A percentile compares a stretch with the other conserved stretches of the same genome.
Conservation (phyloP, 2,888 invertebrate species). For the Artemia sinica region DNA sequence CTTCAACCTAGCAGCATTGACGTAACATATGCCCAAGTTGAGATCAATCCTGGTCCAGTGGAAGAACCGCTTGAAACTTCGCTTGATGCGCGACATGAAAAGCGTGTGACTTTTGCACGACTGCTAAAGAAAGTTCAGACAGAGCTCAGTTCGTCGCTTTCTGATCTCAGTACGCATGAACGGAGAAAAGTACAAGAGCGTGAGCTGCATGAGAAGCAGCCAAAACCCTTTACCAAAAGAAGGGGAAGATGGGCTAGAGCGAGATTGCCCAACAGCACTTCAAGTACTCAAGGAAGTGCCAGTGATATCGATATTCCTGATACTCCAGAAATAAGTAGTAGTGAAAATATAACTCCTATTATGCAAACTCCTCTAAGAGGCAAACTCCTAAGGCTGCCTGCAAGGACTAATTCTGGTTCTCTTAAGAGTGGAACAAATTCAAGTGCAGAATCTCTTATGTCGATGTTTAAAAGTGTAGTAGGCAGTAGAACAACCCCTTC, state of each 20-base stretch:
- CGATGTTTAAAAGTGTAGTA: conserved; percentile 41
- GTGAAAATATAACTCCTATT: conserved; percentile 33
- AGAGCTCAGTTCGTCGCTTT: conserved; percentile 33
- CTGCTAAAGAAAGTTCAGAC: conserved; percentile 26
- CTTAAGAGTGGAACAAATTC: conserved; percentile 31
- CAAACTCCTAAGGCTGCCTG: conserved; percentile 16
- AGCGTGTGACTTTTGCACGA: conserved; percentile 32
- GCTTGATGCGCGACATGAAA: conserved; percentile 23
- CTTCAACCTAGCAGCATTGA: background rate
- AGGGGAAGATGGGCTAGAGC: conserved; percentile 16
- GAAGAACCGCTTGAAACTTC: background rate
- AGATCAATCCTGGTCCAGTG: background rate
- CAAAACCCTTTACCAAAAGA: conserved; percentile 10
- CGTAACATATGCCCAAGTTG: conserved; percentile 5
- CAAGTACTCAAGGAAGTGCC: conserved; percentile 57
- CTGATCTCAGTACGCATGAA: conserved; percentile 28
- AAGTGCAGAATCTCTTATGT: conserved; percentile 58
- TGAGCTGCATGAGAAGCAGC: conserved; percentile 1
- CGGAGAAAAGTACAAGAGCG: conserved; percentile 12
- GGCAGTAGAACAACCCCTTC: conserved; percentile 40
- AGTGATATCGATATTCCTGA: conserved; percentile 31
- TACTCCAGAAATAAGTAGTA: conserved; percentile 44
- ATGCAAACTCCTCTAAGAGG: background rate
- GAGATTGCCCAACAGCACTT: conserved; percentile 38
- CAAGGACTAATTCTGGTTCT: background rate